Base-by-base conservation (phyloP, 1,140 invertebrate genomes). In the Dendrolimus kikuchii region DNA sequence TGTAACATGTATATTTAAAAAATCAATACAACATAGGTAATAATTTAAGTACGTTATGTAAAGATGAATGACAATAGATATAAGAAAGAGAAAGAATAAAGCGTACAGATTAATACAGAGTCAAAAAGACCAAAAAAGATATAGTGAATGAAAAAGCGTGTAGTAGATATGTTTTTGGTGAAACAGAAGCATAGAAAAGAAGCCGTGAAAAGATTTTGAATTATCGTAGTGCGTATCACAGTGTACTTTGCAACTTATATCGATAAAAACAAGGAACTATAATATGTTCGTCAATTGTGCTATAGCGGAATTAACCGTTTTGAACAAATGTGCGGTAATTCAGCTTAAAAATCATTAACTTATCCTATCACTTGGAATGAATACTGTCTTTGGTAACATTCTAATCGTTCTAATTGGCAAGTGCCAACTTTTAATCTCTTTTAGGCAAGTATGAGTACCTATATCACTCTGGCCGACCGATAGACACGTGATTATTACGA, bases 281-380 rank as follows among this genome's bases (percentile, higher is more conserved):
- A 68, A 64, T 45, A 63, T 61, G 71, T 77, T 72, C 71, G 63
- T 58, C 62, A 53, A 58, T 51, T 46, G 45, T 55, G 53, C 40
- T 40, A 55, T 54, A 60, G 73, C 78, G 67, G 70, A 83, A 81
- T 82, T 68, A 58, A 75, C 81, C 83, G 81, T 80, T 66, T 84
- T 49, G 70, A 86, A 84, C 83, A 86, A 84, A 86, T 86, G 83
- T 86, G 80, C 83, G 78, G 81, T 73, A 73, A 84, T 81, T 74
- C 77, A 57, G 76, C 71, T 65, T 60, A 57, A 39, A 40, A 53
- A 62, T 51, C 62, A 55, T 49, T 65, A 63, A 64, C 51, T 71
- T 73, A 64, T 63, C 62, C 69, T 71, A 75, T 71, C 69, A 71
- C 65, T 66, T 68, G 55, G 42, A 64, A 72, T 71, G 66, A 82